These are phyloP conservation scores for Parasteatoda tepidariorum DNA, from an alignment of 1,140 invertebrate genomes.

Conservation along the genomic window DNA sequence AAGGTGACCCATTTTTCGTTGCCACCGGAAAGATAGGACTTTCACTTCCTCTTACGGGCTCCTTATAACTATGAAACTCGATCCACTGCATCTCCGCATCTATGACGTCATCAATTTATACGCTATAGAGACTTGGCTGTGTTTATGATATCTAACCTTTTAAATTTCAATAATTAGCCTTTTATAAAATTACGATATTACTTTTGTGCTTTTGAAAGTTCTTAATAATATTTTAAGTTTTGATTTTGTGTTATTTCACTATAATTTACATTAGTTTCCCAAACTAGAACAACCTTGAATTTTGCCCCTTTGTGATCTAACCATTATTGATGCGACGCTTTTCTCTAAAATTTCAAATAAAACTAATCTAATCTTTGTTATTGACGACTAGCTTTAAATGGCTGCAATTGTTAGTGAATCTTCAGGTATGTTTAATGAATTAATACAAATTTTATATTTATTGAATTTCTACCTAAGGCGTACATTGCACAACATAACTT, in stretches of 20 bases:
- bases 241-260: background rate
- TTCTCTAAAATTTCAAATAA: background rate
- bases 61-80: too few relatives aligned
- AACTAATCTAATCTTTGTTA: background rate
- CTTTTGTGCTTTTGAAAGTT: background rate
- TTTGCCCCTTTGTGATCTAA: too few relatives aligned
- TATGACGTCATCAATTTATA: constrained; percentile 19
- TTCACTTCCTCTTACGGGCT: too few relatives aligned
- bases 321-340: too few relatives aligned
- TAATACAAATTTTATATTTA: background rate
- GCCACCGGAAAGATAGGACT: too few relatives aligned
- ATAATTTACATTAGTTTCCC: background rate
- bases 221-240: background rate
- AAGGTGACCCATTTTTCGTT: too few relatives aligned
- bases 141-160: background rate
- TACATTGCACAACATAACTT: background rate
- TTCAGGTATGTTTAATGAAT: constrained; percentile 31
- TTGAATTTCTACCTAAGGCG: background rate
- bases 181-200: background rate
- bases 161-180: background rate
- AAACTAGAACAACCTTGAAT: background rate
- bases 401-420: constrained; percentile 50
- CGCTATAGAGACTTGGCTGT: constrained; percentile 1
- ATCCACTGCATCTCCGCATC: constrained; percentile 35
- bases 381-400: background rate